Evolutionary conservation across 1,140 invertebrate species (phyloP), one percentile per base, ranked within the genome.

Genomic region (Meloidogyne hapla): DNA sequence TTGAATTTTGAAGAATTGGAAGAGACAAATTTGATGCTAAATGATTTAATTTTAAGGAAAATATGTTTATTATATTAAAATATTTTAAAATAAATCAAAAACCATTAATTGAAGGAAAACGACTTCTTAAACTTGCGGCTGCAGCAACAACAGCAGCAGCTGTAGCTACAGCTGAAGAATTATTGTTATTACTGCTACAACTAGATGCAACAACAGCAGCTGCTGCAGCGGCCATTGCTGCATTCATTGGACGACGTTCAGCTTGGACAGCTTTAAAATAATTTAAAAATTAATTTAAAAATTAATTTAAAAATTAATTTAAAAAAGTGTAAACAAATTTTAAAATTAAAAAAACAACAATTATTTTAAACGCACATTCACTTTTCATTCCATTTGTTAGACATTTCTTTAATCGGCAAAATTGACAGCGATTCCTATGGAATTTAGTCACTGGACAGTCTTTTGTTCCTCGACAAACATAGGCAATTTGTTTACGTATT

Each of bases 371-470:
- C 26, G 94, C 92, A 97, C 94, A 96, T 91, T 98, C 95, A 90
- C 94, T 95, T 89, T 94, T 90, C 95, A 98, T 98, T 79, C 95
- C 95, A 90, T 94, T 95, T 62, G 93, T 91, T 23, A 98, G 90
- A 88, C 95, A 98, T 89, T 98, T 98, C 88, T 97, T 94, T 78
- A 98, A 91, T 72, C 95, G 91, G 89, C 95, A 98, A 89, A 96
- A 97, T 90, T 98, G 95, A 89, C 95, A 98, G 74, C 95, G 91
- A 89, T 98, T 96, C 69, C 95, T 91, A 88, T 88, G 98, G 77
- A 98, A 91, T 83, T 98, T 98, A 62, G 94, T 98, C 65, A 98
- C 94, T 88, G 95, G 93, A 87, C 96, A 98, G 87, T 94, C 94
- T 89, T 95, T 95, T 76, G 90, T 92, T 26, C 94, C 94, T 23